A percentile compares a stretch with the other conserved stretches of the same genome.
phyloP scores from a whole-genome alignment of 2,888 invertebrate genomes.

The Conus canariensis region DNA sequence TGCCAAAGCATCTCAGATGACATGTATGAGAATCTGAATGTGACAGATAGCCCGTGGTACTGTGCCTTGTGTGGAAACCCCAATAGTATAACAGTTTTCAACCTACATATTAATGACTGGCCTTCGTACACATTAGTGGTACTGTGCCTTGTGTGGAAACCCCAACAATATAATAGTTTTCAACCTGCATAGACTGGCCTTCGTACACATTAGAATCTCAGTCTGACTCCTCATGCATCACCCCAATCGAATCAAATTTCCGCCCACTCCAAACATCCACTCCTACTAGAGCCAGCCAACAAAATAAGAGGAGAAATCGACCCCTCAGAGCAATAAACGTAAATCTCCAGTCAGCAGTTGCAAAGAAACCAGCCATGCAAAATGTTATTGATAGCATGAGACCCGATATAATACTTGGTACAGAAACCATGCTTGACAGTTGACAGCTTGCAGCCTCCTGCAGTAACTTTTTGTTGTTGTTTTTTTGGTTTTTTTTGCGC shows the following conservation, averaged over 20 bases:
- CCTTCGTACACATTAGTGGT: not conserved
- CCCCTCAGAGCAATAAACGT: not conserved
- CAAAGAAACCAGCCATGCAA: not conserved
- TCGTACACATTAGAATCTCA: not conserved
- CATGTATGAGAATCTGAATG: not conserved
- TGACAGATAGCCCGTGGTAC: not conserved
- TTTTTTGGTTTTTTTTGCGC: too few species aligned
- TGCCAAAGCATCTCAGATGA: not conserved
- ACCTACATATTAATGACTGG: not conserved
- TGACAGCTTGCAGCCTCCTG: too few species aligned
- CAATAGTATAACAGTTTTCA: not conserved
- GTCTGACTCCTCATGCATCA: not conserved
- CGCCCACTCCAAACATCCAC: not conserved
- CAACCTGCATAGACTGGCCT: not conserved
- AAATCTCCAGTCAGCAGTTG: not conserved
- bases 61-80: not conserved
- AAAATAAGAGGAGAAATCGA: not conserved
- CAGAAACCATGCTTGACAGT: not conserved
- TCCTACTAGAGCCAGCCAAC: slow-evolving; percentile 10
- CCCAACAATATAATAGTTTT: not conserved
- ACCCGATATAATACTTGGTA: not conserved
- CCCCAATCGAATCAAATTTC: not conserved
- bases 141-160: not conserved
- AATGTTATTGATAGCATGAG: slow-evolving; percentile 14
- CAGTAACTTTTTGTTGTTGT: too few species aligned